These are phyloP conservation scores for Spodoptera litura DNA, from an alignment of 1,140 invertebrate genomes.

Conservation along the genomic window DNA sequence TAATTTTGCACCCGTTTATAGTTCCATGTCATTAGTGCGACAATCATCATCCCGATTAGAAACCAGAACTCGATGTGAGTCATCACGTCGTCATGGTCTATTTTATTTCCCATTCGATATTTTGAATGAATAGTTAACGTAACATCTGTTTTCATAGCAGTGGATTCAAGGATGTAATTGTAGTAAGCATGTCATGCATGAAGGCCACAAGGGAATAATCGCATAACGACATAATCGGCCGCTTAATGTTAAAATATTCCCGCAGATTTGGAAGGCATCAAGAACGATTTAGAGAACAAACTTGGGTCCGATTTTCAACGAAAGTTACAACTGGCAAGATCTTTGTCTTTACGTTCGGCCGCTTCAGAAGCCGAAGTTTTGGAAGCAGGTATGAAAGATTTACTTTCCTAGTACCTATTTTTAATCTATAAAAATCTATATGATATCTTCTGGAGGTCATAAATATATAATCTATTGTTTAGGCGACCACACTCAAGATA, in stretches of 20 bases:
- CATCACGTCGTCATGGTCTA: too few relatives aligned
- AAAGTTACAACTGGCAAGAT: constrained; percentile 88
- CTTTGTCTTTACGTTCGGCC: constrained; percentile 86
- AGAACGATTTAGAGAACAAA: constrained; percentile 90
- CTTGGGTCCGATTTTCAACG: constrained; percentile 89
- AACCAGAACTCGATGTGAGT: too few relatives aligned
- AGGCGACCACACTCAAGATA: constrained; percentile 2
- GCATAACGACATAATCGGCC: neutral
- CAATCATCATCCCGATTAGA: too few relatives aligned
- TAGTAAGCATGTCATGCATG: neutral
- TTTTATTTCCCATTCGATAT: constrained; percentile 4
- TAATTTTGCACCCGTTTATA: neutral
- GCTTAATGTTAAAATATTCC: constrained; percentile 53
- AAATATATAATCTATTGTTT: neutral
- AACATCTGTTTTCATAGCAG: constrained; percentile 6
- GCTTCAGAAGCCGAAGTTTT: constrained; percentile 87
- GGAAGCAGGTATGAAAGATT: constrained; percentile 62
- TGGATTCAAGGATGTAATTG: constrained; percentile 3
- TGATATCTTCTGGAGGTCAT: too few relatives aligned
- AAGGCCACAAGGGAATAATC: constrained; percentile 1
- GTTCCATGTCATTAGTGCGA: too few relatives aligned
- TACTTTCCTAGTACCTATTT: neutral
- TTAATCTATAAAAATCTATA: too few relatives aligned
- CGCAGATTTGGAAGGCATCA: constrained; percentile 91
- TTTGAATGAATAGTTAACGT: constrained; percentile 15